Conservation (phyloP, 2,888 invertebrate genomes). For the Andrena trimmerana region DNA sequence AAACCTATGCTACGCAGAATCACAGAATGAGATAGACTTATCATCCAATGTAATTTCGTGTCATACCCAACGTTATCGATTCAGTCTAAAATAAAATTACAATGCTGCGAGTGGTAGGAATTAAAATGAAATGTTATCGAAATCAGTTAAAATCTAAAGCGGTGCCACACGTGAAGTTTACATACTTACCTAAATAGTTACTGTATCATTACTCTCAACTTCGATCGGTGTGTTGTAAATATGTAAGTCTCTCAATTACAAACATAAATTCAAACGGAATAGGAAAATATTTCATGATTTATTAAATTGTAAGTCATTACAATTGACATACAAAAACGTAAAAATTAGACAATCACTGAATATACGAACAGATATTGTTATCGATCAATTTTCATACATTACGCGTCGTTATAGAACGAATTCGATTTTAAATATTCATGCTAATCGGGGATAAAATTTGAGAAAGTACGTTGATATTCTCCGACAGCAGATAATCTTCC, state of each 20-base stretch:
- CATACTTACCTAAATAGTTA: too few species aligned
- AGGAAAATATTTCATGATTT: neutral
- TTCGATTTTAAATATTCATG: constrained; percentile 5
- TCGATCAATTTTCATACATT: neutral
- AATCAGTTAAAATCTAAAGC: too few species aligned
- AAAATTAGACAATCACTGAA: neutral
- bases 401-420: neutral
- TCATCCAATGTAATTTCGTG: too few species aligned
- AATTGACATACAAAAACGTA: neutral
- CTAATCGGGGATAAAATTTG: constrained; percentile 62
- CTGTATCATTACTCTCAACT: neutral
- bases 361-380: neutral
- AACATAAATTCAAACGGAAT: neutral
- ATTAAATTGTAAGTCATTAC: neutral
- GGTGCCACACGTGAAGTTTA: too few species aligned
- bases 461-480: constrained; percentile 70
- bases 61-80: too few species aligned
- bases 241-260: neutral
- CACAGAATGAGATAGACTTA: too few species aligned
- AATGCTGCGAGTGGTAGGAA: too few species aligned
- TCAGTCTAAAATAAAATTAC: too few species aligned
- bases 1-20: too few species aligned
- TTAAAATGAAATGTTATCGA: too few species aligned
- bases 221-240: neutral
- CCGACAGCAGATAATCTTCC: constrained; percentile 70